Evolutionary conservation across 1,140 invertebrate species (phyloP).

Genomic region (Aphelenchoides besseyi): DNA sequence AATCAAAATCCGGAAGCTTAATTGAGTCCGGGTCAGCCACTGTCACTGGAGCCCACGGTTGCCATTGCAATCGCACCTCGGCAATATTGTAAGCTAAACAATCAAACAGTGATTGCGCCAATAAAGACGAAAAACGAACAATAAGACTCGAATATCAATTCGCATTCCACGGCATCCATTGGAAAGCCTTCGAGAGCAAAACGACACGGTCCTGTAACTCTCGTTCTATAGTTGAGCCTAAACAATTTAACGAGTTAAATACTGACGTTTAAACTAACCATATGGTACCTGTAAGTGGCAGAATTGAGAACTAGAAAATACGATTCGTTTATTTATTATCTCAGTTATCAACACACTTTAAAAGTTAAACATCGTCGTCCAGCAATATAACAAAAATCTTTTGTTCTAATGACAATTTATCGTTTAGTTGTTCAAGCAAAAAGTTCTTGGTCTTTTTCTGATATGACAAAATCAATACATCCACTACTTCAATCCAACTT

Average conservation of each 20-base stretch:
- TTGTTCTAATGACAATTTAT: too few species aligned
- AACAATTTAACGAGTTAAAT: conserved; percentile 1
- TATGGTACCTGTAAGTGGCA: conserved; percentile 33
- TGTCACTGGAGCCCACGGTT: conserved; percentile 59
- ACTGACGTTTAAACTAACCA: conserved; percentile 29
- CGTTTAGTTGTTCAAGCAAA: too few species aligned
- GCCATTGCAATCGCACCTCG: conserved; percentile 36
- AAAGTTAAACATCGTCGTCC: too few species aligned
- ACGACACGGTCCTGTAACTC: conserved; percentile 57
- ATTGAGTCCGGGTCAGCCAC: conserved; percentile 54
- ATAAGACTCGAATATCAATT: conserved; percentile 43
- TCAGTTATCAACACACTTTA: too few species aligned
- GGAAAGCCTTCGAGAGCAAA: conserved; percentile 58
- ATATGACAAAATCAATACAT: too few species aligned
- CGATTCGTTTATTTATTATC: background rate
- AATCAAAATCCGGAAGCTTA: conserved; percentile 59
- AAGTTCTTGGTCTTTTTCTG: too few species aligned
- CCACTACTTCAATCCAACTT: too few species aligned
- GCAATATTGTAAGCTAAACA: conserved; percentile 35
- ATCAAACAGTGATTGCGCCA: background rate
- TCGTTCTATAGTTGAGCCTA: conserved; percentile 61
- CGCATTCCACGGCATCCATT: conserved; percentile 54
- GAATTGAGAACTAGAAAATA: background rate
- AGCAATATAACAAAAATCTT: too few species aligned
- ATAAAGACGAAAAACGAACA: conserved; percentile 21